phyloP scores from a whole-genome alignment of 2,888 invertebrate species.

The Melitaea athalia region DNA sequence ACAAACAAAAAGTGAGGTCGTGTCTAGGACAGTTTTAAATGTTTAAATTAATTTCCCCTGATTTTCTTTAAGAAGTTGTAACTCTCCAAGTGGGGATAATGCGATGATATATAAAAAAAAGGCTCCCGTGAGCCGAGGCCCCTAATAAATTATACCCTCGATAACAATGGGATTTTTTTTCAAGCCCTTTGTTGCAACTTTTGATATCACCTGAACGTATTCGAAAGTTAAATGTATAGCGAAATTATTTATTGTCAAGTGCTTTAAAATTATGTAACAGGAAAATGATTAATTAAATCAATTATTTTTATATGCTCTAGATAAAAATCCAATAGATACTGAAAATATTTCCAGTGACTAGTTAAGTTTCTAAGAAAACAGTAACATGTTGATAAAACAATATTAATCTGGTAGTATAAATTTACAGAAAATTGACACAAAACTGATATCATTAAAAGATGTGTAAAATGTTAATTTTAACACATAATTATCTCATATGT shows the following conservation, averaged over 20 bases:
- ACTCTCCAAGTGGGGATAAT: slow-evolving; percentile 81
- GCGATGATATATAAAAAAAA: slow-evolving; percentile 83
- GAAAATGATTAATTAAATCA: too few species aligned
- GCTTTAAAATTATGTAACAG: not conserved
- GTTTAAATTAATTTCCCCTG: slow-evolving; percentile 80
- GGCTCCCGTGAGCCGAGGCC: slow-evolving; percentile 75
- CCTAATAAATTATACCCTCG: slow-evolving; percentile 83
- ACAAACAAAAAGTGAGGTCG: slow-evolving; percentile 67
- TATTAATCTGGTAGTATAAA: too few species aligned
- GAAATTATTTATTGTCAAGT: slow-evolving; percentile 26
- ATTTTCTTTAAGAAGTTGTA: slow-evolving; percentile 82
- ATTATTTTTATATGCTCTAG: too few species aligned
- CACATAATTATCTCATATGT: too few species aligned
- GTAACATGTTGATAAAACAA: too few species aligned
- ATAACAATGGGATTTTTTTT: slow-evolving; percentile 83
- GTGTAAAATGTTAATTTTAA: too few species aligned
- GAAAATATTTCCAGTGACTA: too few species aligned
- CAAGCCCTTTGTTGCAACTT: slow-evolving; percentile 80
- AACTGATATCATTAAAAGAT: too few species aligned
- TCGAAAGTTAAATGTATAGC: slow-evolving; percentile 45
- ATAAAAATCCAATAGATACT: too few species aligned
- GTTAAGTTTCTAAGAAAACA: too few species aligned
- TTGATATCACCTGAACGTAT: slow-evolving; percentile 80
- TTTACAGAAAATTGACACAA: too few species aligned
- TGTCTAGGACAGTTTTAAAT: slow-evolving; percentile 79